These are phyloP conservation scores for Leptinotarsa texana DNA, from an alignment of 1,140 invertebrate species.

Conservation along the genomic window DNA sequence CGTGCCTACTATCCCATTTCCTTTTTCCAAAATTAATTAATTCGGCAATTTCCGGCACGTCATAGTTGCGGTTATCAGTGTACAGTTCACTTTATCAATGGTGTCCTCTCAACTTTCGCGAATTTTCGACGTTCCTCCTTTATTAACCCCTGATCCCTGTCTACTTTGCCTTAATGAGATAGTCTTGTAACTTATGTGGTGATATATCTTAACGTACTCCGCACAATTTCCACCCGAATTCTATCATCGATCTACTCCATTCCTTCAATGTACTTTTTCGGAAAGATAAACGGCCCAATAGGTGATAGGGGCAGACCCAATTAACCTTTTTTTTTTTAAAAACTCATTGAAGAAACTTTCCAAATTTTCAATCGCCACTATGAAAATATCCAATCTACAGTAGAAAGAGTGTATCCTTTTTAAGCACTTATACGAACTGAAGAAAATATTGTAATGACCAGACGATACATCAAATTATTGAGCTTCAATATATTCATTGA, in stretches of 20 bases:
- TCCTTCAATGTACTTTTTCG: no score
- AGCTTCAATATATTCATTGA: no score
- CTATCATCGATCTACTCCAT: not conserved
- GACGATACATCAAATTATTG: no score
- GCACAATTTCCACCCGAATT: not conserved
- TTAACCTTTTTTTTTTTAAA: no score
- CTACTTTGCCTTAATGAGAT: slow-evolving; percentile 8
- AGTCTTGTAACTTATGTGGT: slow-evolving; percentile 8
- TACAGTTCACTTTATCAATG: slow-evolving; percentile 8
- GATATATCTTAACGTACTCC: slow-evolving; percentile 1
- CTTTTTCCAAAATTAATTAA: slow-evolving; percentile 1
- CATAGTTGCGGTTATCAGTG: slow-evolving; percentile 4
- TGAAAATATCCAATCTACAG: no score
- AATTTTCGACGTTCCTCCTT: slow-evolving; percentile 6
- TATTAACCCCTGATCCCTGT: slow-evolving; percentile 1
- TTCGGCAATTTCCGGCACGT: slow-evolving; percentile 1
- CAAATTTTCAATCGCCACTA: no score
- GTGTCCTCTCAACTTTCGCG: slow-evolving; percentile 7
- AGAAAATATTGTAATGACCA: no score
- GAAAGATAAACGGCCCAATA: no score
- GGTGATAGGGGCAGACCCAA: no score
- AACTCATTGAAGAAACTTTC: no score
- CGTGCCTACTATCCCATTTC: slow-evolving; percentile 1
- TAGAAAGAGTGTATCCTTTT: no score
- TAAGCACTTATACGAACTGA: no score